Evolutionary conservation across 2,113 vertebrate species (phyloP).

Genomic region (Oceanites oceanicus): DNA sequence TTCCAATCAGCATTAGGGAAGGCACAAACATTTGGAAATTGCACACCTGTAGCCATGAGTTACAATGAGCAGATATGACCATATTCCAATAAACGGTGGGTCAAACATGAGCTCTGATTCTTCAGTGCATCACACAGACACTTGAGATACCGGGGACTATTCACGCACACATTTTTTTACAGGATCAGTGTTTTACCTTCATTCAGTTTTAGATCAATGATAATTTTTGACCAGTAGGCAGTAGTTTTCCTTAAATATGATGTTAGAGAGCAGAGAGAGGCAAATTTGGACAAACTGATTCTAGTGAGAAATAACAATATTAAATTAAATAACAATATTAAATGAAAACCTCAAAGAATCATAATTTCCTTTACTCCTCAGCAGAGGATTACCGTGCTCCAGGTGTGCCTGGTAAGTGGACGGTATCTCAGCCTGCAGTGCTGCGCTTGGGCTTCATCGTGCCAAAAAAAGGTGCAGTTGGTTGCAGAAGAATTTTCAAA

Average conservation of each 20-base stretch:
- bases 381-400: conserved; percentile 65
- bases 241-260: not conserved
- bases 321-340: not conserved
- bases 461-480: conserved; percentile 51
- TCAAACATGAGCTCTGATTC: not conserved
- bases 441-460: not conserved
- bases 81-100: rapidly evolving
- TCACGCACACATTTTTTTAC: rapidly evolving
- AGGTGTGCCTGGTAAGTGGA: not conserved
- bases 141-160: not conserved
- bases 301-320: not conserved
- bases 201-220: not conserved
- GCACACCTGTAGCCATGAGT: rapidly evolving
- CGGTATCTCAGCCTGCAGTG: conserved; percentile 65
- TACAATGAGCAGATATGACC: not conserved
- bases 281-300: not conserved
- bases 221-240: rapidly evolving
- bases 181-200: not conserved
- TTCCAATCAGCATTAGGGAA: not conserved
- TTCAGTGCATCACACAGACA: too few species aligned
- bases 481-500: conserved; percentile 31
- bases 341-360: not conserved
- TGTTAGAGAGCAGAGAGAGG: not conserved
- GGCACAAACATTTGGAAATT: not conserved
- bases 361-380: rapidly evolving